These are phyloP conservation scores for Drymonia ruficornis DNA, from an alignment of 2,888 invertebrate species.

Conservation along the genomic window DNA sequence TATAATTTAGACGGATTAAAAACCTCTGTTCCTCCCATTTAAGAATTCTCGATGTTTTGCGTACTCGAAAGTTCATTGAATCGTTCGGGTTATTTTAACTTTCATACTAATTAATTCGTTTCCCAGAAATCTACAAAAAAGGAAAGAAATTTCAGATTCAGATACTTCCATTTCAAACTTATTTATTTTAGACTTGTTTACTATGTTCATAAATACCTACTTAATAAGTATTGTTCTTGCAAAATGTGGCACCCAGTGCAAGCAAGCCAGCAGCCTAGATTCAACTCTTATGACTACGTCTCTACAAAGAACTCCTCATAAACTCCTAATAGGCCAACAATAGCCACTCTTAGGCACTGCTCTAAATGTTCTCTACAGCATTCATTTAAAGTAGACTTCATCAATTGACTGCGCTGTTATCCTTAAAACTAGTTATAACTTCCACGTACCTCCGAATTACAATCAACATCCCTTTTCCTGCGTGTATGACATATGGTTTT, in stretches of 20 bases:
- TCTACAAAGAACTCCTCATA: too few species aligned
- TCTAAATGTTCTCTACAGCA: too few species aligned
- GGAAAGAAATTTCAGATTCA: not conserved
- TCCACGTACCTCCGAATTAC: not conserved
- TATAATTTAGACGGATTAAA: slow-evolving; percentile 28
- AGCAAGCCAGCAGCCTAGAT: too few species aligned
- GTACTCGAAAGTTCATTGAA: slow-evolving; percentile 1
- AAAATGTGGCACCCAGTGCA: too few species aligned
- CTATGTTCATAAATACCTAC: too few species aligned
- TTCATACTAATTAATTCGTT: not conserved
- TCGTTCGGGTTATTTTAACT: not conserved
- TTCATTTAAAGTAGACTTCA: too few species aligned
- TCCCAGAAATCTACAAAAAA: not conserved
- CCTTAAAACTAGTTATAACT: not conserved
- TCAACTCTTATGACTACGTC: too few species aligned
- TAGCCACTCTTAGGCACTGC: too few species aligned
- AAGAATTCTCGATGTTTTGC: slow-evolving; percentile 4
- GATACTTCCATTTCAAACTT: too few species aligned
- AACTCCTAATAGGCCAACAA: too few species aligned
- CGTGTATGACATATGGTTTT: slow-evolving; percentile 10
- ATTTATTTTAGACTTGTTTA: too few species aligned
- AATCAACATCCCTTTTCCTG: slow-evolving; percentile 14
- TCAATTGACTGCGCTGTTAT: not conserved
- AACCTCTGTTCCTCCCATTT: slow-evolving; percentile 8
- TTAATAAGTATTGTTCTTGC: too few species aligned